Conservation (phyloP, 2,113 vertebrate species). For the Calyptomena viridis region DNA sequence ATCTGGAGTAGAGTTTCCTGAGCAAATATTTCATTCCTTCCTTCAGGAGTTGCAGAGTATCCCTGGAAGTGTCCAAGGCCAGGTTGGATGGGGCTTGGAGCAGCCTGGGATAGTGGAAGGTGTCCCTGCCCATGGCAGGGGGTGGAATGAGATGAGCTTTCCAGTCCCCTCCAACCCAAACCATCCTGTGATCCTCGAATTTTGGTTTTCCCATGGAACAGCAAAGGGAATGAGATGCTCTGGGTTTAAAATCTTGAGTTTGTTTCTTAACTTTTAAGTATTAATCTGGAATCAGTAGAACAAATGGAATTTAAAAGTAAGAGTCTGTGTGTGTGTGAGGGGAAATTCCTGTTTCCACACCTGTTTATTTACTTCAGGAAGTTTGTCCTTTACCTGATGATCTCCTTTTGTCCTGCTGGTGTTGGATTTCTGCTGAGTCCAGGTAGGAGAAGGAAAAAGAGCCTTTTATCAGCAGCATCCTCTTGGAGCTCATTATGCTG, state of each 20-base stretch:
- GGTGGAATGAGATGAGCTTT: neutral
- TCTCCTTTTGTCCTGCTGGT: neutral
- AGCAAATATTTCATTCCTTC: neutral
- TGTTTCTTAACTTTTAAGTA: neutral
- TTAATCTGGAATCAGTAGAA: neutral
- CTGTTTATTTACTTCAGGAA: neutral
- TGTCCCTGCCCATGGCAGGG: neutral
- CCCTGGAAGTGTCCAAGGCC: neutral
- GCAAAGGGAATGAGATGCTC: neutral
- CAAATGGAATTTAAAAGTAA: neutral
- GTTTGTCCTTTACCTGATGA: neutral
- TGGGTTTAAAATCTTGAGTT: neutral
- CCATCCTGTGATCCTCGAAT: neutral
- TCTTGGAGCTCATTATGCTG: neutral
- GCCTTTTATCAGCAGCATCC: neutral
- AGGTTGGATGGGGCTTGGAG: no score
- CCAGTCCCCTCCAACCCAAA: neutral
- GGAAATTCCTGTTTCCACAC: neutral
- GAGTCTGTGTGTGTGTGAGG: neutral
- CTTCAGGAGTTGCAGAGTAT: neutral
- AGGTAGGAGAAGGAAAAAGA: neutral
- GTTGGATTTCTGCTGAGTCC: neutral
- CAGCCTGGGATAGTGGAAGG: rapidly evolving
- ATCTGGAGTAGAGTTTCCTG: neutral
- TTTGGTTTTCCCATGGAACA: neutral